Percentiles rank a stretch among this genome's conserved stretches.
phyloP scores from a whole-genome alignment of 2,797 vertebrate species.

The Etheostoma perlongum region DNA sequence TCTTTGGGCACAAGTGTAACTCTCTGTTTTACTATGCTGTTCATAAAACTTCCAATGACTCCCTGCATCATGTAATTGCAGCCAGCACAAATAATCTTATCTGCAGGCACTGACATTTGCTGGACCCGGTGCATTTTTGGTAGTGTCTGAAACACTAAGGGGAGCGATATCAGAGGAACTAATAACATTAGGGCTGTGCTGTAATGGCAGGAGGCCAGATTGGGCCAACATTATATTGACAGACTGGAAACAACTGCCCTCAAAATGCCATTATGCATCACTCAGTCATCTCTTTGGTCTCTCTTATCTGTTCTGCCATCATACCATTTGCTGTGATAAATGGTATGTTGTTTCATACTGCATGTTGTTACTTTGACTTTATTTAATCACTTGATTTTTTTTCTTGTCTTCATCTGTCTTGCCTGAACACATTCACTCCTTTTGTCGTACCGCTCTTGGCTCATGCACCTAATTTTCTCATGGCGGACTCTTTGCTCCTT shows the following conservation, averaged over 20 bases:
- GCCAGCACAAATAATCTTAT: slow-evolving; percentile 23
- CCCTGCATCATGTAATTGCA: slow-evolving; percentile 30
- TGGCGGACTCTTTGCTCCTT: slow-evolving; percentile 4
- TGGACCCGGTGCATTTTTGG: slow-evolving; percentile 25
- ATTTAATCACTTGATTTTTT: slow-evolving; percentile 50
- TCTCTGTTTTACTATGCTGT: slow-evolving; percentile 12
- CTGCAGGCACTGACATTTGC: slow-evolving; percentile 6
- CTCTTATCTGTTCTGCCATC: slow-evolving; percentile 22
- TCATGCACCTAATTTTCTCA: slow-evolving; percentile 15
- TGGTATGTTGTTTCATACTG: slow-evolving; percentile 33
- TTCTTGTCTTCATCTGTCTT: slow-evolving; percentile 30
- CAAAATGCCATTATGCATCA: slow-evolving; percentile 2
- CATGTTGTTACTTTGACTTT: slow-evolving; percentile 30
- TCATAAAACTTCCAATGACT: slow-evolving; percentile 31
- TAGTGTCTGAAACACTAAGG: slow-evolving; percentile 28
- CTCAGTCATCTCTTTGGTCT: slow-evolving; percentile 18
- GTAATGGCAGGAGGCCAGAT: slow-evolving; percentile 11
- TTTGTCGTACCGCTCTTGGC: neutral
- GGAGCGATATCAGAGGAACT: slow-evolving; percentile 8
- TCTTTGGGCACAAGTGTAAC: neutral
- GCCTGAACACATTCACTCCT: slow-evolving; percentile 15
- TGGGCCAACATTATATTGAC: neutral
- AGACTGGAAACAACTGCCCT: slow-evolving; percentile 13
- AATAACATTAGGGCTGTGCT: slow-evolving; percentile 26
- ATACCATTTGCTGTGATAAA: slow-evolving; percentile 38